phyloP scores from a whole-genome alignment of 2,888 invertebrate genomes.

The Megastigmus dorsalis region DNA sequence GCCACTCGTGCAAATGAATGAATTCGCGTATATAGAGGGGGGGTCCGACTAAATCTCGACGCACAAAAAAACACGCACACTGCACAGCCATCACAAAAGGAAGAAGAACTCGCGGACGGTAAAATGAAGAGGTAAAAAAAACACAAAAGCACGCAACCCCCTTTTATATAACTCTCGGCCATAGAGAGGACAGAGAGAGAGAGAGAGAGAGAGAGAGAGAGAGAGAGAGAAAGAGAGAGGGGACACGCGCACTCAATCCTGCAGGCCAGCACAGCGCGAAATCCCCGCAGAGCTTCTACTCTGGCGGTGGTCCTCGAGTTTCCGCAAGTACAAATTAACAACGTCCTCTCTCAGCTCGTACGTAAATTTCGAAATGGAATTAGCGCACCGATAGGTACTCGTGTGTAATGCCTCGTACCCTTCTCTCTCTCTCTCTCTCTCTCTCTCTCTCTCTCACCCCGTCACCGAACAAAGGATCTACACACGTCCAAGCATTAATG shows the following conservation, averaged over 20 bases:
- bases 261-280: background rate
- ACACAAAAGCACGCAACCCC: background rate
- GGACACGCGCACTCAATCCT: background rate
- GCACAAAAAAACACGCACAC: too few relatives aligned
- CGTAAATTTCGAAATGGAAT: conserved; percentile 46
- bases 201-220: background rate
- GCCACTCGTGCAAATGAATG: conserved; percentile 15
- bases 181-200: background rate
- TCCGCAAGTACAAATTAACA: conserved; percentile 52
- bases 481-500: conserved; percentile 8
- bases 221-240: conserved; percentile 1
- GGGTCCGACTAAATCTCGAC: too few relatives aligned
- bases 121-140: background rate
- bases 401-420: conserved; percentile 8
- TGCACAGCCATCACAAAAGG: background rate
- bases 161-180: too few relatives aligned
- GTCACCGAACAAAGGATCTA: conserved; percentile 16
- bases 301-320: conserved; percentile 29
- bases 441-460: too few relatives aligned
- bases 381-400: conserved; percentile 45
- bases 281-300: too few relatives aligned
- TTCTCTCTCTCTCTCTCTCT: too few relatives aligned
- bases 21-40: too few relatives aligned
- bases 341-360: background rate
- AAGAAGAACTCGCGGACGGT: background rate